A percentile compares a stretch with the other conserved stretches of the same genome.
These are phyloP conservation scores for Pangasius macronema DNA, from an alignment of 2,797 vertebrate species.

Conservation along the genomic window DNA sequence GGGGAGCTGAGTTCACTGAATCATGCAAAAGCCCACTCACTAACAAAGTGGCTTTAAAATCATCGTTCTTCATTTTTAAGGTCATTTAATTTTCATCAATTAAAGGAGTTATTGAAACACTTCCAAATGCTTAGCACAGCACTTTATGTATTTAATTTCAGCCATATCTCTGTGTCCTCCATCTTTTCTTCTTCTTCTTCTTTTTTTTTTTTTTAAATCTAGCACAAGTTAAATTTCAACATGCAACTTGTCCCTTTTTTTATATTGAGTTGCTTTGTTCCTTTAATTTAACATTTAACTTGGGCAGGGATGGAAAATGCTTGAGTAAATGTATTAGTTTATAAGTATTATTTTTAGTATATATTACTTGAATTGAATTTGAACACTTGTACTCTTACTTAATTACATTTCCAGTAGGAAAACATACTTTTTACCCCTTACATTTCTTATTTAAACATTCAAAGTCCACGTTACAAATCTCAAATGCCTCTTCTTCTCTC, in stretches of 20 bases:
- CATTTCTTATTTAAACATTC: neutral
- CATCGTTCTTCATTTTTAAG: constrained; percentile 22
- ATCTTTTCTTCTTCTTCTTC: constrained; percentile 5
- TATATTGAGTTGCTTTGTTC: neutral
- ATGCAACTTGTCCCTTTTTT: neutral
- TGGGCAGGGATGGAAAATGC: neutral
- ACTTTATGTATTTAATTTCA: constrained; percentile 9
- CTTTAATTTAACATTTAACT: constrained; percentile 10
- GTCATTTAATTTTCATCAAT: constrained; percentile 25
- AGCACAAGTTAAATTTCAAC: neutral
- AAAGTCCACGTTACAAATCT: neutral
- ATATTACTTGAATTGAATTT: neutral
- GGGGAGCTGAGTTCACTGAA: constrained; percentile 39
- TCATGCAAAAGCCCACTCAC: constrained; percentile 32
- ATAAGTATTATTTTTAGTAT: neutral
- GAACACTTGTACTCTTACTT: neutral
- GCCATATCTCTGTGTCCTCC: neutral
- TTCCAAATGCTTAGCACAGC: constrained; percentile 35
- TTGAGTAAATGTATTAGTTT: neutral
- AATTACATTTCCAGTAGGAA: neutral
- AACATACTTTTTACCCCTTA: neutral
- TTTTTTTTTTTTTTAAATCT: neutral
- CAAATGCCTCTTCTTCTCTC: neutral
- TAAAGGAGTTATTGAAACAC: constrained; percentile 18
- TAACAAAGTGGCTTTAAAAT: constrained; percentile 43